Evolutionary conservation across 1,140 invertebrate genomes (phyloP).

Genomic region (Steinernema feltiae): DNA sequence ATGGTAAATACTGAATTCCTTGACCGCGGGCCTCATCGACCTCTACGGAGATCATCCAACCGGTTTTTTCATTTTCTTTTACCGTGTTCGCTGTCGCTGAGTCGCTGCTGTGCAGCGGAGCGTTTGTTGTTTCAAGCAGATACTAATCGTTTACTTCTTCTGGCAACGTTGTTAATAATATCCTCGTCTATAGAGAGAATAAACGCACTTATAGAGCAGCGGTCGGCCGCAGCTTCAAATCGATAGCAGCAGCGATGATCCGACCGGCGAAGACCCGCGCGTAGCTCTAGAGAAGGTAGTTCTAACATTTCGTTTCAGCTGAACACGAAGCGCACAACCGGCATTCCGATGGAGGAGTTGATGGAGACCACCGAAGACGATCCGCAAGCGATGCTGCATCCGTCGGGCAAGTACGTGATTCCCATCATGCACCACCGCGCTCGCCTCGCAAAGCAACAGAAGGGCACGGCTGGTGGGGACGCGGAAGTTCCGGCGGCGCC

Average conservation of each 20-base stretch:
- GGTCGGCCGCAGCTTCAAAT: background rate
- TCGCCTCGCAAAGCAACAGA: constrained; percentile 21
- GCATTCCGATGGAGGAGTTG: constrained; percentile 87
- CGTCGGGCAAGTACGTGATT: constrained; percentile 80
- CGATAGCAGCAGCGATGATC: background rate
- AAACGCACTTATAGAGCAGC: background rate
- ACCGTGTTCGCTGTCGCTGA: background rate
- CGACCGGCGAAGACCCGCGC: too few relatives aligned
- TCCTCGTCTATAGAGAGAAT: background rate
- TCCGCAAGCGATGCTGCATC: constrained; percentile 83
- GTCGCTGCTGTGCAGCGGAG: background rate
- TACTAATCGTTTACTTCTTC: background rate
- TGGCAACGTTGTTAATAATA: background rate
- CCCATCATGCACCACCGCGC: constrained; percentile 83
- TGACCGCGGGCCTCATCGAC: background rate
- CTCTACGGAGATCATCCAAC: background rate
- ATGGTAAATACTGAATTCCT: constrained; percentile 63
- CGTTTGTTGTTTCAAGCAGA: background rate
- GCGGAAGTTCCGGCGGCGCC: constrained; percentile 63
- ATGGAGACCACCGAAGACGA: constrained; percentile 81
- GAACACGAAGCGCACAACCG: constrained; percentile 82
- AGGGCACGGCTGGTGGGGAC: background rate
- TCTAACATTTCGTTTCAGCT: constrained; percentile 57
- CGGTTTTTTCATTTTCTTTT: constrained; percentile 24
- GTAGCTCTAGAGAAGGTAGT: too few relatives aligned